phyloP scores from a whole-genome alignment of 2,888 invertebrate species.

The Gastracanthus pulcherrimus region DNA sequence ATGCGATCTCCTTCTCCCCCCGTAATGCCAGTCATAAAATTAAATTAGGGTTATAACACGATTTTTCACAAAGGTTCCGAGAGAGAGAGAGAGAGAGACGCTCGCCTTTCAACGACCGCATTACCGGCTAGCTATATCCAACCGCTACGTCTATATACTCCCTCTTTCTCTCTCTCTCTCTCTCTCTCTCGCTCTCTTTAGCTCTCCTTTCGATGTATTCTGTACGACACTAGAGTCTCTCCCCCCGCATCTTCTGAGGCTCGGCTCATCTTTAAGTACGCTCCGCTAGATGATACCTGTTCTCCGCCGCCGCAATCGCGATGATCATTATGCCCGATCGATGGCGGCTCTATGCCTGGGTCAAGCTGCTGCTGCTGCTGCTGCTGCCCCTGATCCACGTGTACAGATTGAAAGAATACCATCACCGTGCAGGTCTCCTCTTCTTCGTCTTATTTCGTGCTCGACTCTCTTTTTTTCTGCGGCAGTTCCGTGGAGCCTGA shows the following conservation, averaged over 20 bases:
- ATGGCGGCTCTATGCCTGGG: conserved; percentile 25
- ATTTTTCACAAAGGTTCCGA: conserved; percentile 76
- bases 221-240: not conserved
- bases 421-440: not conserved
- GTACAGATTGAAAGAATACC: conserved; percentile 39
- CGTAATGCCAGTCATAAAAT: conserved; percentile 77
- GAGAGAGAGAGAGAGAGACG: conserved; percentile 54
- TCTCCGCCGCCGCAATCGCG: conserved; percentile 58
- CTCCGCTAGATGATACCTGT: conserved; percentile 59
- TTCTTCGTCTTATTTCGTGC: too few species aligned
- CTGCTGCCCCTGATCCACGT: too few species aligned
- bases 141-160: not conserved
- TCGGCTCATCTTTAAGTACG: conserved; percentile 11
- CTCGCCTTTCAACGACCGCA: conserved; percentile 62
- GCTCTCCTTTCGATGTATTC: not conserved
- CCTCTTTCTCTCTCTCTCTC: not conserved
- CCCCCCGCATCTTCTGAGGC: not conserved
- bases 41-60: conserved; percentile 78
- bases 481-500: too few species aligned
- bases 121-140: conserved; percentile 59
- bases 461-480: not conserved
- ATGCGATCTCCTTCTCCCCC: conserved; percentile 45
- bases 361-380: conserved; percentile 26
- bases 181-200: not conserved
- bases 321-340: conserved; percentile 57